Evolutionary conservation across 23 tunicate species (phyloP), one percentile per base, ranked within the genome.

Genomic region (Trididemnum clinides): DNA sequence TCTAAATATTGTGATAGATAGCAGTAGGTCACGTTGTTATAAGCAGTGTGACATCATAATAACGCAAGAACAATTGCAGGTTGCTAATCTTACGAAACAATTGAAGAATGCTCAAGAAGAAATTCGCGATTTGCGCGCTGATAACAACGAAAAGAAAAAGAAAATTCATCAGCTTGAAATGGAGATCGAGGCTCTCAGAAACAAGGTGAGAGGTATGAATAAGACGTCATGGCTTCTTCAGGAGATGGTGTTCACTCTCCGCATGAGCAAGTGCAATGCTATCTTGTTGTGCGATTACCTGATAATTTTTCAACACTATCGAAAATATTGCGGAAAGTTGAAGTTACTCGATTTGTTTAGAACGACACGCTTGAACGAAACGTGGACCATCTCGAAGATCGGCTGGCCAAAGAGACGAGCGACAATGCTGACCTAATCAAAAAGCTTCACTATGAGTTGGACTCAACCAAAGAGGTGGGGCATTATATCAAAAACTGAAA

Each of bases 131-230:
- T 33, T 89, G 57, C 75, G 88, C 28, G 75, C 10, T 10, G 98
- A 94, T 2, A 89, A 94, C 82, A 54, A 75, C 37, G 98, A 89
- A 10, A 92, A 94, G 84, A 39, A 90, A 33, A 94, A 87, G 82
- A 51, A 33, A 20, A 89, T 94, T 69, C 84, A 89, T 36, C 91
- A 82, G 33, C 87, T 89, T 51, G 94, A 94, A 65, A 50, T 94
- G 84, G 98, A 94, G 57, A 64, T 94, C 36, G 98, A 94, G 31
- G 63, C 90, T 33, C 71, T 94, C 2, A 85, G 90, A 20, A 77
- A 84, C 63, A 89, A 85, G 90, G 98, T 94, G 86, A n/a, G n/a
- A n/a, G n/a, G n/a, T n/a, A n/a, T n/a, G n/a, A n/a, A n/a, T n/a
- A n/a, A n/a, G n/a, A n/a, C n/a, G n/a, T n/a, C n/a, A n/a, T n/a